A percentile compares a stretch with the other conserved stretches of the same genome.
Evolutionary conservation across 2,888 invertebrate genomes (phyloP).

Genomic region (Cordylochernes scorpioides): DNA sequence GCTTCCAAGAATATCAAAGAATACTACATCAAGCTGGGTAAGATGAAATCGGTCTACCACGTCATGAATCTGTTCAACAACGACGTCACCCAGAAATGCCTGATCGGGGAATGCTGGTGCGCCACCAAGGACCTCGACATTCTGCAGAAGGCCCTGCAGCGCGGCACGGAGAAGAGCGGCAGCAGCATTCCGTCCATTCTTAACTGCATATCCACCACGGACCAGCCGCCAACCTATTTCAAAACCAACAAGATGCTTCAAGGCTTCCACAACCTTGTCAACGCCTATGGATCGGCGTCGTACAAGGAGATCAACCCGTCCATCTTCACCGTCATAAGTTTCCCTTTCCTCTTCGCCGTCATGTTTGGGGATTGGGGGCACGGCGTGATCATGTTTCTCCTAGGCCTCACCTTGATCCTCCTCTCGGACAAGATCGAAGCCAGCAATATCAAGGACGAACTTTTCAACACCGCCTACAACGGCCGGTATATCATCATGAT

Average conservation of each 20-base stretch:
- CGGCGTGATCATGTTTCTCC: conserved; percentile 61
- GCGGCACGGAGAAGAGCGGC: conserved; percentile 77
- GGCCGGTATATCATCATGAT: conserved; percentile 88
- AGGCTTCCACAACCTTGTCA: conserved; percentile 76
- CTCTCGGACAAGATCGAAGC: conserved; percentile 68
- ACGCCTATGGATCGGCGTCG: conserved; percentile 79
- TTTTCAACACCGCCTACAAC: conserved; percentile 87
- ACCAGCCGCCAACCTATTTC: conserved; percentile 76
- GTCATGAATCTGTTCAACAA: conserved; percentile 89
- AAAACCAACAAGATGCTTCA: conserved; percentile 81
- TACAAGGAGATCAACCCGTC: conserved; percentile 93
- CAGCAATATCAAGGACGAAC: conserved; percentile 64
- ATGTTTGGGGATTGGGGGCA: conserved; percentile 96
- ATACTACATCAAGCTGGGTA: conserved; percentile 88
- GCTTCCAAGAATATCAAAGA: conserved; percentile 94
- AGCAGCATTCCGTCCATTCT: conserved; percentile 83
- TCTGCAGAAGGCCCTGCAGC: conserved; percentile 63
- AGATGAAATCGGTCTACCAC: conserved; percentile 95
- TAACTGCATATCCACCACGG: conserved; percentile 61
- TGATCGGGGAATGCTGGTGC: conserved; percentile 95
- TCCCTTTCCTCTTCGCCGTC: conserved; percentile 84
- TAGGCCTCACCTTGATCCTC: conserved; percentile 82
- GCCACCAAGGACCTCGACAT: conserved; percentile 63
- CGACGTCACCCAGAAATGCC: conserved; percentile 97
- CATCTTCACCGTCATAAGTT: conserved; percentile 83